Conservation (phyloP, 2,888 invertebrate genomes). For the Thymelicus sylvestris region DNA sequence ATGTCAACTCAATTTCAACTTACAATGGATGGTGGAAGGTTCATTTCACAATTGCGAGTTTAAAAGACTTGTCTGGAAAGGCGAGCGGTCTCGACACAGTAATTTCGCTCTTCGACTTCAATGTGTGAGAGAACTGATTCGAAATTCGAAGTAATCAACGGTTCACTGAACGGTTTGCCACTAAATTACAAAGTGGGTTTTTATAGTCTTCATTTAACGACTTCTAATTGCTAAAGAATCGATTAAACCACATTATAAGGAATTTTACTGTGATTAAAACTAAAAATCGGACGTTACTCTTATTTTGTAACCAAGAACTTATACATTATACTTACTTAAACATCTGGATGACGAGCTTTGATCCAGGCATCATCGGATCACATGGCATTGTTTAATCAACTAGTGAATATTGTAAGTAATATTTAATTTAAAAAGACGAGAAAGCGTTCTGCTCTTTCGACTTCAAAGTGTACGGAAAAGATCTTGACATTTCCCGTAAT, state of each 20-base stretch:
- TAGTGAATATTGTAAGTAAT: too few species aligned
- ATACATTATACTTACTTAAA: too few species aligned
- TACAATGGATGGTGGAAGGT: not conserved
- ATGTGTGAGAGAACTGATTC: slow-evolving; percentile 11
- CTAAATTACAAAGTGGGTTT: slow-evolving; percentile 6
- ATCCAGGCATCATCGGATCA: too few species aligned
- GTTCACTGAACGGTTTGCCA: slow-evolving; percentile 3
- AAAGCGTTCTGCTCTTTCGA: not conserved
- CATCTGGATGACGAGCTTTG: too few species aligned
- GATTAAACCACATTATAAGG: too few species aligned
- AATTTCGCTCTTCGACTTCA: slow-evolving; percentile 16
- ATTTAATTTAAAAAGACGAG: not conserved
- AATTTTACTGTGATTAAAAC: too few species aligned
- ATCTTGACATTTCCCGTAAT: not conserved
- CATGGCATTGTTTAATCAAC: too few species aligned
- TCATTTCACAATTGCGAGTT: slow-evolving; percentile 3
- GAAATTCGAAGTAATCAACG: slow-evolving; percentile 12
- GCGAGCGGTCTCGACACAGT: slow-evolving; percentile 7
- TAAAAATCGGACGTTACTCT: not conserved
- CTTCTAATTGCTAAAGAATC: not conserved
- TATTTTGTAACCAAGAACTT: too few species aligned
- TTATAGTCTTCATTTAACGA: slow-evolving; percentile 1
- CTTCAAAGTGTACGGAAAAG: not conserved
- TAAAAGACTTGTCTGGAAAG: not conserved
- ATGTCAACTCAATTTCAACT: slow-evolving; percentile 2